phyloP scores from a whole-genome alignment of 2,113 vertebrate genomes.

The Pluvianellus socialis region DNA sequence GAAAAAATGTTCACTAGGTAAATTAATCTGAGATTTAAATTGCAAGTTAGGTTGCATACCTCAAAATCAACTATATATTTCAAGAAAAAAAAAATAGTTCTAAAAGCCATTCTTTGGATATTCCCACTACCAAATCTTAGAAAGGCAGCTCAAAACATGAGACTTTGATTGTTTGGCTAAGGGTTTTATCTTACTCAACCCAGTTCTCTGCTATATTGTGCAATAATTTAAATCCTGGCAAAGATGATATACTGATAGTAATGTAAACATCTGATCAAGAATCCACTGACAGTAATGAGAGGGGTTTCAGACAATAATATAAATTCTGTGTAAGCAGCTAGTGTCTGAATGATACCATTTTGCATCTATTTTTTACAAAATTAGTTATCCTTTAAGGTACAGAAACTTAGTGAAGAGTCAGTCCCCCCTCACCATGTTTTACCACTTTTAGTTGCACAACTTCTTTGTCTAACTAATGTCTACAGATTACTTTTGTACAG shows the following conservation, averaged over 20 bases:
- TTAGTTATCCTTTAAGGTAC: not conserved
- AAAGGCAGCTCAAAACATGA: not conserved
- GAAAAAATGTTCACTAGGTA: not conserved
- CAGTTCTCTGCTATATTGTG: not conserved
- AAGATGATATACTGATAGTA: not conserved
- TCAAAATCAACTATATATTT: not conserved
- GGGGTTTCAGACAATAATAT: rapidly evolving
- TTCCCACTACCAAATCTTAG: not conserved
- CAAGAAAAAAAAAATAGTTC: not conserved
- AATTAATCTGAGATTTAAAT: not conserved
- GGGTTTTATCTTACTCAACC: not conserved
- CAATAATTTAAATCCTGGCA: not conserved
- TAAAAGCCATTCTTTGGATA: not conserved
- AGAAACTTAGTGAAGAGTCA: not conserved
- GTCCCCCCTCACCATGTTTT: not conserved
- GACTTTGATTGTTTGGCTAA: rapidly evolving
- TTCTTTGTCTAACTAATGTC: not conserved
- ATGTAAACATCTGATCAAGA: not conserved
- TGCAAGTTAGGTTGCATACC: not conserved
- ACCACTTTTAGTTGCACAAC: not conserved
- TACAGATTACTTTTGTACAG: not conserved
- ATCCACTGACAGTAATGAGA: not conserved
- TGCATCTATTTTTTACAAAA: not conserved
- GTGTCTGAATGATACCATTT: not conserved
- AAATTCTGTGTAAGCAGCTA: not conserved